phyloP scores from a whole-genome alignment of 2,113 vertebrate species.

The Microtus ochrogaster region DNA sequence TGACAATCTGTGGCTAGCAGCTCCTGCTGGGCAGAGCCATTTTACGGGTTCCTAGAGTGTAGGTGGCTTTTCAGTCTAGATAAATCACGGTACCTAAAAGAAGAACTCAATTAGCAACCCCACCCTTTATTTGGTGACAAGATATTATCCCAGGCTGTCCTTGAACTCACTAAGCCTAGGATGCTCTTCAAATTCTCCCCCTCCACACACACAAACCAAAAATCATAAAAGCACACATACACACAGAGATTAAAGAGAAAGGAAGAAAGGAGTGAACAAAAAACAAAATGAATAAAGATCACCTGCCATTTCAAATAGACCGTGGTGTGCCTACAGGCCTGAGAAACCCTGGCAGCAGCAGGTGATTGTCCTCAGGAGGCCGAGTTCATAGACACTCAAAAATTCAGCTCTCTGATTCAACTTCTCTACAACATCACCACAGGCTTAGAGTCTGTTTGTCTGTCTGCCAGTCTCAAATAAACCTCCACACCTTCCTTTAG shows the following conservation, averaged over 20 bases:
- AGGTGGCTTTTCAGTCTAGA: not conserved
- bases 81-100: not conserved
- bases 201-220: not conserved
- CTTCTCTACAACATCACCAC: not conserved
- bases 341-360: not conserved
- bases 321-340: not conserved
- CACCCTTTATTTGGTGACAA: not conserved
- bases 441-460: not conserved
- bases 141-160: not conserved
- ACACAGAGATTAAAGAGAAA: not conserved
- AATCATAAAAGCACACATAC: not conserved
- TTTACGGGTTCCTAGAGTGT: not conserved
- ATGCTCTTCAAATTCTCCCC: not conserved
- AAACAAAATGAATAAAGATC: not conserved
- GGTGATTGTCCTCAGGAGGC: accelerated
- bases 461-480: not conserved
- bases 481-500: not conserved
- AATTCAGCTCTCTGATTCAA: not conserved
- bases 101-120: not conserved
- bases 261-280: not conserved
- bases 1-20: too few species aligned
- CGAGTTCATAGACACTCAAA: not conserved
- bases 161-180: not conserved
- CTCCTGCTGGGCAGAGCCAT: not conserved
- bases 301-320: not conserved